A percentile compares a stretch with the other conserved stretches of the same genome.
Evolutionary conservation across 2,797 vertebrate genomes (phyloP).

Genomic region (Manis javanica): DNA sequence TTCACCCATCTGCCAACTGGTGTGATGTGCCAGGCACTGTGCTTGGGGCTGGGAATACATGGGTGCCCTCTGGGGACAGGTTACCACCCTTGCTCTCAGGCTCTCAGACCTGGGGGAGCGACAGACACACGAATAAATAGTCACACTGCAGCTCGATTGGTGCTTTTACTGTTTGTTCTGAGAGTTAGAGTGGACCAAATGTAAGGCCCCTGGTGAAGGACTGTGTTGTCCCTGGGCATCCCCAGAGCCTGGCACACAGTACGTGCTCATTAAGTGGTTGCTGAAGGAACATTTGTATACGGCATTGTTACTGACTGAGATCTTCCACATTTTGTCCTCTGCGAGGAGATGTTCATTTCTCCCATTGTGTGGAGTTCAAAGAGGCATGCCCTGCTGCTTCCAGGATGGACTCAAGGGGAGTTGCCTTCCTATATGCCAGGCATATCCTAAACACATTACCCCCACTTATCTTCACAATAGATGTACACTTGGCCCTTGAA

Average conservation of each 20-base stretch:
- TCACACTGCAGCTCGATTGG: neutral
- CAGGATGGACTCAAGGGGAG: neutral
- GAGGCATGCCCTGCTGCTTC: neutral
- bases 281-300: neutral
- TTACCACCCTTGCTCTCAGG: fast-evolving
- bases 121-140: neutral
- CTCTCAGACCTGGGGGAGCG: neutral
- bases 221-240: fast-evolving
- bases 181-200: neutral
- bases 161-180: fast-evolving
- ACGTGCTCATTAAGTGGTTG: neutral
- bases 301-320: neutral
- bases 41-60: neutral
- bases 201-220: neutral
- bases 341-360: neutral
- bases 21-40: neutral
- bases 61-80: neutral
- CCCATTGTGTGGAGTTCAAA: neutral
- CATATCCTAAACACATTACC: no score
- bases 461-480: neutral
- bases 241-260: neutral
- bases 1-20: fast-evolving
- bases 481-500: no score
- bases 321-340: neutral
- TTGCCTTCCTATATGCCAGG: neutral